These are phyloP conservation scores for Zaprionus tsacasi DNA, from an alignment of 1,140 invertebrate species.

Conservation along the genomic window DNA sequence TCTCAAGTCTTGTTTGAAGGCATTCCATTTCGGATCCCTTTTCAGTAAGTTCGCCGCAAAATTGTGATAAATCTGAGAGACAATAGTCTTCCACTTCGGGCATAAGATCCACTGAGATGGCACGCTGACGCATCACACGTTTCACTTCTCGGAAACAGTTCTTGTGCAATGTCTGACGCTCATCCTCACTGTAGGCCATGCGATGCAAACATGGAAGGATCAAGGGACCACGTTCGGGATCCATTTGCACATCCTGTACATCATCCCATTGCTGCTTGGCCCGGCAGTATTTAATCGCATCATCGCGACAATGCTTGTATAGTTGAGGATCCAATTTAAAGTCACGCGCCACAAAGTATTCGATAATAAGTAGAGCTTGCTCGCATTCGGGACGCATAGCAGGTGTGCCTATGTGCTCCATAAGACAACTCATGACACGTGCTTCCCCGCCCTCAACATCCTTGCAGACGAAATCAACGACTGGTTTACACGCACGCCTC, in stretches of 20 bases:
- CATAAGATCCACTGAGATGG: slow-evolving; percentile 95
- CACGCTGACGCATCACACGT: slow-evolving; percentile 96
- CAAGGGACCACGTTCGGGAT: slow-evolving; percentile 90
- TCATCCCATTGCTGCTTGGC: slow-evolving; percentile 92
- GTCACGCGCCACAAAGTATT: slow-evolving; percentile 98
- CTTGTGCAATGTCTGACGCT: slow-evolving; percentile 87
- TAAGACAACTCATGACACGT: slow-evolving; percentile 96
- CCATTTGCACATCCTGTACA: slow-evolving; percentile 86
- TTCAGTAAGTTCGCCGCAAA: slow-evolving; percentile 93
- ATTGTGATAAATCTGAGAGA: slow-evolving; percentile 91
- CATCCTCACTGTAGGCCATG: slow-evolving; percentile 91
- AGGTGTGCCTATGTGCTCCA: slow-evolving; percentile 94
- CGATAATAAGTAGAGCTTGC: slow-evolving; percentile 96
- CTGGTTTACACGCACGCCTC: slow-evolving; percentile 92
- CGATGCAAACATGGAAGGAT: slow-evolving; percentile 97
- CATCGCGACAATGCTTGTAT: slow-evolving; percentile 93
- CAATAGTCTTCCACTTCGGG: slow-evolving; percentile 97
- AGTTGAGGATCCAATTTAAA: slow-evolving; percentile 96
- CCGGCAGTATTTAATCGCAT: slow-evolving; percentile 93
- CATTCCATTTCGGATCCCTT: slow-evolving; percentile 96
- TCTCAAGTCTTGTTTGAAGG: slow-evolving; percentile 95
- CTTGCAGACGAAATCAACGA: slow-evolving; percentile 90
- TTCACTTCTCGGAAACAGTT: slow-evolving; percentile 91
- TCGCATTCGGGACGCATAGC: slow-evolving; percentile 96
- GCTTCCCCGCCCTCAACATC: slow-evolving; percentile 89